Evolutionary conservation across 1,140 invertebrate genomes (phyloP).

Genomic region (Belonocnema kinseyi): DNA sequence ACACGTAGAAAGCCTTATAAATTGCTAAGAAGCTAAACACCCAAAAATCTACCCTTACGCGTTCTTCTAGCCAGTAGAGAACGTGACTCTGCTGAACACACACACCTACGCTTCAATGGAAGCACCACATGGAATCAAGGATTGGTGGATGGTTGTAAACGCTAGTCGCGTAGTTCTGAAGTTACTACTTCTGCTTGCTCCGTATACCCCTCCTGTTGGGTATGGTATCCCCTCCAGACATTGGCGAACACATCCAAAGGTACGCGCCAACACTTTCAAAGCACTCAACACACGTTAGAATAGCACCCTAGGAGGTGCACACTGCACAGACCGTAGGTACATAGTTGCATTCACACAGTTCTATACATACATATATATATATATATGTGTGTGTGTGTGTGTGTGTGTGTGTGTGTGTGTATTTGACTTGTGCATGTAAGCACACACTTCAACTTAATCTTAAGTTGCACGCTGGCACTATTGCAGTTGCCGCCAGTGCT

Average conservation of each 20-base stretch:
- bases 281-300: neutral
- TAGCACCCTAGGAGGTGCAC: neutral
- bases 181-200: slow-evolving; percentile 47
- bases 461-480: too few relatives aligned
- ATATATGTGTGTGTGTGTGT: neutral
- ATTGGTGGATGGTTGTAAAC: slow-evolving; percentile 42
- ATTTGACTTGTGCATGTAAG: too few relatives aligned
- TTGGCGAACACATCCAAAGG: neutral
- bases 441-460: too few relatives aligned
- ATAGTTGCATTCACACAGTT: too few relatives aligned
- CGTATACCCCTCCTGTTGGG: slow-evolving; percentile 10
- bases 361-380: too few relatives aligned
- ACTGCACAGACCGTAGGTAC: neutral
- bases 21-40: neutral
- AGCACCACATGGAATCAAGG: slow-evolving; percentile 42
- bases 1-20: neutral
- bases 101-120: neutral
- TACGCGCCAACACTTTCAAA: slow-evolving; percentile 3
- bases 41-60: neutral
- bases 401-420: too few relatives aligned
- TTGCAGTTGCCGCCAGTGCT: neutral
- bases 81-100: slow-evolving; percentile 3
- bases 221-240: slow-evolving; percentile 26
- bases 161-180: slow-evolving; percentile 53
- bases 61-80: neutral